Conservation (phyloP, 2,113 vertebrate genomes). For the Rhizomys pruinosus region DNA sequence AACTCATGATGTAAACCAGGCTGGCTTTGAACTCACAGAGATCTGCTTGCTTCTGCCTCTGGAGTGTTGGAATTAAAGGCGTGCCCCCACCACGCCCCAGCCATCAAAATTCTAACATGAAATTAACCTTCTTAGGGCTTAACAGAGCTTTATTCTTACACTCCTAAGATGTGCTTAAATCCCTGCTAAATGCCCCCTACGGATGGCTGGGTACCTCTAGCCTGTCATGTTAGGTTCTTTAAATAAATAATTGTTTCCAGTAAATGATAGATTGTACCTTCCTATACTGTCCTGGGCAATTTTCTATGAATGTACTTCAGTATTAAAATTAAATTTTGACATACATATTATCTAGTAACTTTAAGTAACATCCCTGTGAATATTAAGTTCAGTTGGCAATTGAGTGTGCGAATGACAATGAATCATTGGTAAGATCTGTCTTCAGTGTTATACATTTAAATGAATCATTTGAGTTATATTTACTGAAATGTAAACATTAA, state of each 20-base stretch:
- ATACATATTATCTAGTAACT: not conserved
- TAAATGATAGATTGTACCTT: not conserved
- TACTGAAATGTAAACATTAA: slow-evolving; percentile 35
- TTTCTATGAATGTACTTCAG: not conserved
- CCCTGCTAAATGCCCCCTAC: no score
- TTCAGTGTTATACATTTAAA: not conserved
- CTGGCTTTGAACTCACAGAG: no score
- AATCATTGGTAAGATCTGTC: slow-evolving; percentile 27
- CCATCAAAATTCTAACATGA: no score
- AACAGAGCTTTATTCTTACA: not conserved
- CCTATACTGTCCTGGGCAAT: not conserved
- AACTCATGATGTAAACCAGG: no score
- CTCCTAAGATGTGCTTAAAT: not conserved
- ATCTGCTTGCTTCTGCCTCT: no score
- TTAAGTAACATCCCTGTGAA: slow-evolving; percentile 14
- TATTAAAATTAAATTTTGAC: not conserved
- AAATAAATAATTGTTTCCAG: not conserved
- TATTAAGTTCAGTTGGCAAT: not conserved
- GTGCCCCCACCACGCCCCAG: no score
- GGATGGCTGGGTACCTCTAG: not conserved
- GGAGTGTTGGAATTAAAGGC: no score
- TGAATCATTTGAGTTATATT: slow-evolving; percentile 23
- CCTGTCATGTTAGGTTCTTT: not conserved
- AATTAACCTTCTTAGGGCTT: not conserved
- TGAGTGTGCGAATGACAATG: not conserved